Conservation (phyloP, 2,797 vertebrate species). For the Cheirogaleus major region DNA sequence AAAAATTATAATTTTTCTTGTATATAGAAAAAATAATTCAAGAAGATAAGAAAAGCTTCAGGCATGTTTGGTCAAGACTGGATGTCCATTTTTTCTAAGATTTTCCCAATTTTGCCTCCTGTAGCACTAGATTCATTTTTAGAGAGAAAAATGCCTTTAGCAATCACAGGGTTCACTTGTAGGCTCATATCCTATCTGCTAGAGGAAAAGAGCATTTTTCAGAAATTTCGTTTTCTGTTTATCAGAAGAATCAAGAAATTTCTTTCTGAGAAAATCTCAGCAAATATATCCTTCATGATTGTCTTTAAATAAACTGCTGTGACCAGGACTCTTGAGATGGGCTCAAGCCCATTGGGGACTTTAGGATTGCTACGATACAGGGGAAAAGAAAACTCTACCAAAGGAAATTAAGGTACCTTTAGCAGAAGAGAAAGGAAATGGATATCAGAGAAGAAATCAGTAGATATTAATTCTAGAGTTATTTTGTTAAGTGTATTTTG, state of each 20-base stretch:
- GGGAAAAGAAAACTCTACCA: neutral
- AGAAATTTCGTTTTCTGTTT: neutral
- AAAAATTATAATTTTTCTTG: neutral
- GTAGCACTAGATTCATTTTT: neutral
- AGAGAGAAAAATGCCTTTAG: neutral
- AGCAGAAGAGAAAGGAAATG: neutral
- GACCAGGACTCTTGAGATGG: neutral
- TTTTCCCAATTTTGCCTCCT: neutral
- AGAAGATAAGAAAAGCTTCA: neutral
- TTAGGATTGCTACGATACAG: neutral
- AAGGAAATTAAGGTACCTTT: neutral
- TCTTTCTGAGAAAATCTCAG: neutral
- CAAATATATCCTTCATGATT: neutral
- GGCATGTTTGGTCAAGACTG: neutral
- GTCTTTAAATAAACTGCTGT: neutral
- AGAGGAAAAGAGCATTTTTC: neutral
- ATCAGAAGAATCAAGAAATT: neutral
- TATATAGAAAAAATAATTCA: neutral
- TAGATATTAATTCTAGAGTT: neutral
- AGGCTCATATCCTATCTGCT: neutral
- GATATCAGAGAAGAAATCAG: neutral
- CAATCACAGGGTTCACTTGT: neutral
- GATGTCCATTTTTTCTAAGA: neutral
- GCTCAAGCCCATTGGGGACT: fast-evolving
- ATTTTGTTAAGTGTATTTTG: neutral